Evolutionary conservation across 2,113 vertebrate species (phyloP).

Genomic region (Planiliza haematocheilus): DNA sequence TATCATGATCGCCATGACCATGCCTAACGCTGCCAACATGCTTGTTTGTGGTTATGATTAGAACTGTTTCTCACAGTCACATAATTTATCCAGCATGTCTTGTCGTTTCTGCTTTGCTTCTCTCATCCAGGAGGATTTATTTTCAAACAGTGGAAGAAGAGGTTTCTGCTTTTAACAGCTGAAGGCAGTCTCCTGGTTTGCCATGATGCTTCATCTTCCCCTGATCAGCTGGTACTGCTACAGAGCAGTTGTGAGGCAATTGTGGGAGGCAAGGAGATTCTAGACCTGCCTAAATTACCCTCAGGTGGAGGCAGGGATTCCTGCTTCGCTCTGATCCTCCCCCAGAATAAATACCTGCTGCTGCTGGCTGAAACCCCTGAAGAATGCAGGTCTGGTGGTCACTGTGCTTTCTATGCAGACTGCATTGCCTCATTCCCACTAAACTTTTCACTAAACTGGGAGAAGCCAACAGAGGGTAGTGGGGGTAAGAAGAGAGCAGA

Average conservation of each 20-base stretch:
- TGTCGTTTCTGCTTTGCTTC: neutral
- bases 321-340: slow-evolving; percentile 85
- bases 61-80: neutral
- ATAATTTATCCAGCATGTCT: slow-evolving; percentile 10
- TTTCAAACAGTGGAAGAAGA: slow-evolving; percentile 89
- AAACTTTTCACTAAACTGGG: no score
- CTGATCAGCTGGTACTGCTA: slow-evolving; percentile 81
- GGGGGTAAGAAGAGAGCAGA: no score
- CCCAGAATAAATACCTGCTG: slow-evolving; percentile 82
- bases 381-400: slow-evolving; percentile 81
- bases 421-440: no score
- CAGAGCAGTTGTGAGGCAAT: slow-evolving; percentile 80
- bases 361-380: slow-evolving; percentile 78
- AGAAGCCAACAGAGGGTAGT: no score
- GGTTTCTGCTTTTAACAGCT: slow-evolving; percentile 80
- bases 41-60: slow-evolving; percentile 2
- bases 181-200: slow-evolving; percentile 83
- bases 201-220: slow-evolving; percentile 78
- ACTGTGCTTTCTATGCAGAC: neutral
- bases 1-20: slow-evolving; percentile 26
- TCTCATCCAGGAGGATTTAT: slow-evolving; percentile 82
- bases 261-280: slow-evolving; percentile 84
- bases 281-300: slow-evolving; percentile 83
- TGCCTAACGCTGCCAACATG: slow-evolving; percentile 21
- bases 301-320: slow-evolving; percentile 78